Evolutionary conservation across 2,797 vertebrate genomes (phyloP).

Genomic region (Rhodeus uyekii): DNA sequence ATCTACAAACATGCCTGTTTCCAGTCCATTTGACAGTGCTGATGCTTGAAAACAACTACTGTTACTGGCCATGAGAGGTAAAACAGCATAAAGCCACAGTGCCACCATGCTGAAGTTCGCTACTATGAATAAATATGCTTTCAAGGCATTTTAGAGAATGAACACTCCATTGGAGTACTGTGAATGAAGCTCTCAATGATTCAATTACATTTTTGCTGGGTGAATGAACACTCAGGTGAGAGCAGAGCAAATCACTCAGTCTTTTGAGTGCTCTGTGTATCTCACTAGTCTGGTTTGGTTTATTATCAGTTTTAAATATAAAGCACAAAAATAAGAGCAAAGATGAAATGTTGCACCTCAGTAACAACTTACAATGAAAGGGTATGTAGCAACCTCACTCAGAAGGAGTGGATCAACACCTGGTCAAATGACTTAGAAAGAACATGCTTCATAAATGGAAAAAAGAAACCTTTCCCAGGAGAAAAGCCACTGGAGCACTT

Average conservation of each 20-base stretch:
- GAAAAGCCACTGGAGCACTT: slow-evolving; percentile 46
- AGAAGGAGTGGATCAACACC: slow-evolving; percentile 61
- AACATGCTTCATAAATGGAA: slow-evolving; percentile 54
- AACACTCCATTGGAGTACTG: neutral
- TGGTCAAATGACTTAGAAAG: slow-evolving; percentile 61
- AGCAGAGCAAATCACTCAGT: neutral
- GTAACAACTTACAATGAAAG: slow-evolving; percentile 4
- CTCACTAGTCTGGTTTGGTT: neutral
- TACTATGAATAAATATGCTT: neutral
- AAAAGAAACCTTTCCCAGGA: slow-evolving; percentile 59
- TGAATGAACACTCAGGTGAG: neutral
- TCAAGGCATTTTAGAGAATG: slow-evolving; percentile 6
- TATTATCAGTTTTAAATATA: neutral
- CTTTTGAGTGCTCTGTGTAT: neutral
- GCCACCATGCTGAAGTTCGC: neutral
- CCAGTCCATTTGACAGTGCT: slow-evolving; percentile 54
- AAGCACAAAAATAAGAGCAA: neutral
- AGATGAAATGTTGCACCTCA: neutral
- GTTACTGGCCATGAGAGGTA: slow-evolving; percentile 16
- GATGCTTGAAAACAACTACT: slow-evolving; percentile 42
- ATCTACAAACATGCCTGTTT: slow-evolving; percentile 54
- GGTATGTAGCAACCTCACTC: slow-evolving; percentile 57
- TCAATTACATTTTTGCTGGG: neutral
- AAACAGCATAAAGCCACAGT: slow-evolving; percentile 33
- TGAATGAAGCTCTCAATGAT: neutral